Evolutionary conservation across 2,113 vertebrate genomes (phyloP).

Genomic region (Dryoscopus gambensis): DNA sequence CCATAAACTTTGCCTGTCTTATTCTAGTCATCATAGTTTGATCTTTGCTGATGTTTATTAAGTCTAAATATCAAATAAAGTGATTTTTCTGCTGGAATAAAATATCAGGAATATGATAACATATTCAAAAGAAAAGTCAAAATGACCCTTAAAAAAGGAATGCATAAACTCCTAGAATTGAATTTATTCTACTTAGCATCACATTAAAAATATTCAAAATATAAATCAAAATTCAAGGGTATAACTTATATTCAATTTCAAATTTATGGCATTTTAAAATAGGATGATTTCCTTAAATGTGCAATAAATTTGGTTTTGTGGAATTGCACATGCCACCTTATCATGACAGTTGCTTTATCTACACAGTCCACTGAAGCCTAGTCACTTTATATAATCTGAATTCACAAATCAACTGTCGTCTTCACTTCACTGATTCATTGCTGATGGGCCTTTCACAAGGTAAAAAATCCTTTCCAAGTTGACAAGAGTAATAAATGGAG

Average conservation of each 20-base stretch:
- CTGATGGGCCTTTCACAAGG: constrained; percentile 81
- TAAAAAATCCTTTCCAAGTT: constrained; percentile 73
- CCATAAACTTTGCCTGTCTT: not conserved
- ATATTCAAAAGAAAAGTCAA: constrained; percentile 64
- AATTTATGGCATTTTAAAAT: constrained; percentile 96
- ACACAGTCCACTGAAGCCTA: constrained; percentile 78
- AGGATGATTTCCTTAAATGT: constrained; percentile 90
- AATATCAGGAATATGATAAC: constrained; percentile 58
- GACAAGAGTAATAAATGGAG: constrained; percentile 86
- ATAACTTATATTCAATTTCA: constrained; percentile 87
- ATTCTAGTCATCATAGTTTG: not conserved
- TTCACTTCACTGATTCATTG: constrained; percentile 82
- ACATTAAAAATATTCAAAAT: constrained; percentile 86
- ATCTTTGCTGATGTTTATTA: constrained; percentile 40
- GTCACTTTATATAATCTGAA: constrained; percentile 91
- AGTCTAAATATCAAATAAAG: constrained; percentile 39
- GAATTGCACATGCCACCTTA: constrained; percentile 85
- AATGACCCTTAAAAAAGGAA: constrained; percentile 66
- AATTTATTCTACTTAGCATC: constrained; percentile 78
- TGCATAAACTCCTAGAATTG: constrained; percentile 65
- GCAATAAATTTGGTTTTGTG: constrained; percentile 89
- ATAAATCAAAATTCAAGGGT: constrained; percentile 88
- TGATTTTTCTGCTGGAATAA: constrained; percentile 57
- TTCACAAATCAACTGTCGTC: constrained; percentile 92
- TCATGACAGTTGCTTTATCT: constrained; percentile 87